phyloP scores from a whole-genome alignment of 2,113 vertebrate genomes.

The Zootoca vivipara region DNA sequence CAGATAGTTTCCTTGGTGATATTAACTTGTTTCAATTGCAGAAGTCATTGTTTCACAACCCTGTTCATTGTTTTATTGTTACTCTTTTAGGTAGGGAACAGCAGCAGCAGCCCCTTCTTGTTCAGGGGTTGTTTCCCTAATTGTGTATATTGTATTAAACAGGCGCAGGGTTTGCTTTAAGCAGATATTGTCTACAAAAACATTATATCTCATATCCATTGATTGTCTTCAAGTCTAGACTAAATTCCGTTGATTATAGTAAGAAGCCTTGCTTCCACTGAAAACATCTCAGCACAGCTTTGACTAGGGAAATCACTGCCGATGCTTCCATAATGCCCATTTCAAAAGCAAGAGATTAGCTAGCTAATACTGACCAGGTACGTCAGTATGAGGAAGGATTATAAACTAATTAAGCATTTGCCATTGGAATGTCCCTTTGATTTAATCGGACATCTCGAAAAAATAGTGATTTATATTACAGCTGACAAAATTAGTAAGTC shows the following conservation, averaged over 20 bases:
- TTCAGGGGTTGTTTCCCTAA: too few species aligned
- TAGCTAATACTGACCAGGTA: not conserved
- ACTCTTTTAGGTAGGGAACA: too few species aligned
- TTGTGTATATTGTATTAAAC: not conserved
- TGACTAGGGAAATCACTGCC: not conserved
- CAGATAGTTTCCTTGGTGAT: too few species aligned
- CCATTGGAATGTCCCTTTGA: not conserved
- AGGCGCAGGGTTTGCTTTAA: not conserved
- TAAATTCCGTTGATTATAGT: not conserved
- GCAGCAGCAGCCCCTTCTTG: too few species aligned
- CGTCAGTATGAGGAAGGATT: not conserved
- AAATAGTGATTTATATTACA: not conserved
- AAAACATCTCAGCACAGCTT: not conserved
- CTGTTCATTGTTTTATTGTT: too few species aligned
- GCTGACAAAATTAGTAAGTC: not conserved
- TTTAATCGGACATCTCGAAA: not conserved
- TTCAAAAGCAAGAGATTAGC: slow-evolving; percentile 15
- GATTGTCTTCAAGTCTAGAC: not conserved
- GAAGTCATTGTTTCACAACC: too few species aligned
- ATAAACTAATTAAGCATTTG: slow-evolving; percentile 15
- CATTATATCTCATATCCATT: not conserved
- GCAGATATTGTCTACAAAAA: not conserved
- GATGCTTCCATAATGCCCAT: not conserved
- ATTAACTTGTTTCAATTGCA: too few species aligned
- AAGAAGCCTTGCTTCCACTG: not conserved